These are phyloP conservation scores for Colaptes auratus DNA, from an alignment of 2,113 vertebrate genomes.

Conservation along the genomic window DNA sequence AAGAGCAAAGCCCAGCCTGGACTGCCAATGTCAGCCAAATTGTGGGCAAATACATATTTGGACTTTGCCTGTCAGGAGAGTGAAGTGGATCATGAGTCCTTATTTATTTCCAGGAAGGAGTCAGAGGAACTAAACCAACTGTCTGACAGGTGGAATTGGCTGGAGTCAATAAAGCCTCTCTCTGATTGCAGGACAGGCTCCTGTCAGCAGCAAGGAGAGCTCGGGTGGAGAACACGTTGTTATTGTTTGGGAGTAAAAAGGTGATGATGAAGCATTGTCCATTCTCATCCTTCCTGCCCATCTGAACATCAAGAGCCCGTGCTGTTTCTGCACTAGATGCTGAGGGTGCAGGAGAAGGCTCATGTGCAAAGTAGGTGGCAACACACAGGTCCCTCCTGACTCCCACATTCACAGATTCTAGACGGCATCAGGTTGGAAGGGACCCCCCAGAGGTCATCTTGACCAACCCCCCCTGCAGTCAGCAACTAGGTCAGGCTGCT, in stretches of 20 bases:
- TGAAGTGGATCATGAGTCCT: slow-evolving; percentile 36
- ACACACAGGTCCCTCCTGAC: too few species aligned
- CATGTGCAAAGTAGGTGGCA: neutral
- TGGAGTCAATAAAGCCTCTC: neutral
- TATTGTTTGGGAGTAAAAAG: neutral
- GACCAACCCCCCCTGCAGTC: too few species aligned
- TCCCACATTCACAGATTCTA: too few species aligned
- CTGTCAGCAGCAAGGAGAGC: neutral
- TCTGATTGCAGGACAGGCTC: neutral
- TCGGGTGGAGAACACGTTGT: neutral
- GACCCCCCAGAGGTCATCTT: too few species aligned
- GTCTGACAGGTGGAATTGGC: slow-evolving; percentile 32
- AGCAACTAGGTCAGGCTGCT: too few species aligned
- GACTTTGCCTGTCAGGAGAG: slow-evolving; percentile 39
- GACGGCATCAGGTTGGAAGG: too few species aligned
- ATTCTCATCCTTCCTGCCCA: neutral
- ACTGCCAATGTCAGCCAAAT: slow-evolving; percentile 38
- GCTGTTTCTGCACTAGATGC: neutral
- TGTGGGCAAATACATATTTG: slow-evolving; percentile 26
- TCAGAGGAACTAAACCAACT: neutral
- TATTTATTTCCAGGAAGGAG: slow-evolving; percentile 22
- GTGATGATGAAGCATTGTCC: neutral
- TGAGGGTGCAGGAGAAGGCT: neutral
- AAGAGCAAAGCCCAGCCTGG: slow-evolving; percentile 21
- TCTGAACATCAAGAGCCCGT: accelerated